These are phyloP conservation scores for Sterna hirundo DNA, from an alignment of 2,113 vertebrate genomes.

Conservation along the genomic window DNA sequence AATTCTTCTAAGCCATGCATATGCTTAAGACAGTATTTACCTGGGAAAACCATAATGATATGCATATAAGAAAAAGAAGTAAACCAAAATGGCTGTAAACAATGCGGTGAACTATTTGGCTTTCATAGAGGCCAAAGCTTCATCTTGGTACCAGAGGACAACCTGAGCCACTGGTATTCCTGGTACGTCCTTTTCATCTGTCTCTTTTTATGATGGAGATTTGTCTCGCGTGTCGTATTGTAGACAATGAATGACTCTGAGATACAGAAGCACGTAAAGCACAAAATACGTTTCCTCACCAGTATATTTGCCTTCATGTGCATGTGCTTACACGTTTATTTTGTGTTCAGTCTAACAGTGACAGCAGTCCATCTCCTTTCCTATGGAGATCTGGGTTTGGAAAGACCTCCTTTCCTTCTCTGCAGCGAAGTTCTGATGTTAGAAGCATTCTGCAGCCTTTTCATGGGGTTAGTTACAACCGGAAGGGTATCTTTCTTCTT, in stretches of 20 bases:
- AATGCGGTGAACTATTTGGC: not conserved
- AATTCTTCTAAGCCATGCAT: not conserved
- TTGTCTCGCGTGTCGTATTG: not conserved
- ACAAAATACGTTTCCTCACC: not conserved
- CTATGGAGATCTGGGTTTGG: not conserved
- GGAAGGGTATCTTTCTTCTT: not conserved
- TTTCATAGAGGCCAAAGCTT: not conserved
- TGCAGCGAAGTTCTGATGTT: not conserved
- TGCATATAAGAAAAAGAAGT: not conserved
- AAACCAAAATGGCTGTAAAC: rapidly evolving
- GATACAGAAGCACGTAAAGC: not conserved
- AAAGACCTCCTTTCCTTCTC: not conserved
- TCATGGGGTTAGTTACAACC: not conserved
- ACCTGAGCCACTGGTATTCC: not conserved
- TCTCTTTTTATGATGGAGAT: not conserved
- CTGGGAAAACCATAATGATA: not conserved
- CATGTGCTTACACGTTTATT: not conserved
- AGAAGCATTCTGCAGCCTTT: not conserved
- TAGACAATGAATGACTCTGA: not conserved
- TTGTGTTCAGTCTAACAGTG: not conserved
- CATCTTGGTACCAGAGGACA: too few species aligned
- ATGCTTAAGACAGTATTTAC: not conserved
- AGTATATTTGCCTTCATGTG: not conserved
- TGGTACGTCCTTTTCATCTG: rapidly evolving
- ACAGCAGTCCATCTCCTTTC: not conserved